Conservation (phyloP, 2,888 invertebrate genomes). For the Ectobius pallidus region DNA sequence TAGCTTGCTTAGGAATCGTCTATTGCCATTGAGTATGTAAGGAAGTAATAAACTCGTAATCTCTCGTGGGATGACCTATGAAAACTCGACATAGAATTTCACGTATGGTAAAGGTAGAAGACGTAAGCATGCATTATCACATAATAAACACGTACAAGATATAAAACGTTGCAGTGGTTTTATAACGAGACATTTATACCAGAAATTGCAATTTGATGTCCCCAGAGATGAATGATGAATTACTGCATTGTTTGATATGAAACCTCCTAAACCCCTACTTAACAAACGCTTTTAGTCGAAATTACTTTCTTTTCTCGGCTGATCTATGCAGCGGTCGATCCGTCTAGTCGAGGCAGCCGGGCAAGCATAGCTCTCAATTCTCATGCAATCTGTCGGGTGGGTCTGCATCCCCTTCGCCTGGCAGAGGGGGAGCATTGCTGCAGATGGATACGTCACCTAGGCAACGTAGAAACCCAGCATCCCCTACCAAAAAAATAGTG, state of each 20-base stretch:
- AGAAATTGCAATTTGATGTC: constrained; percentile 2
- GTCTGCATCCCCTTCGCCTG: neutral
- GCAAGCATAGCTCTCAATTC: constrained; percentile 18
- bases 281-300: constrained; percentile 17
- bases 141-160: neutral
- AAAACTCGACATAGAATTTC: no score
- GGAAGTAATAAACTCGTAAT: no score
- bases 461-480: constrained; percentile 26
- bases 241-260: constrained; percentile 7
- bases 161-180: neutral
- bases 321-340: neutral
- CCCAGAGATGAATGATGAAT: constrained; percentile 5
- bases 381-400: constrained; percentile 5
- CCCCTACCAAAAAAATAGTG: neutral
- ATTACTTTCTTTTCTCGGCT: neutral
- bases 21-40: no score
- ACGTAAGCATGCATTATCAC: neutral
- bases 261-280: no score
- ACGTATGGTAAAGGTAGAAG: no score
- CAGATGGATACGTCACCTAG: constrained; percentile 29
- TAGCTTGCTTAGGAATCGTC: no score
- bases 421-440: constrained; percentile 8
- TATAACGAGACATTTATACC: constrained; percentile 5
- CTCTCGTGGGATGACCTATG: no score
- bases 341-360: constrained; percentile 2